phyloP scores from a whole-genome alignment of 2,888 invertebrate genomes.

The Agrotis clavis region DNA sequence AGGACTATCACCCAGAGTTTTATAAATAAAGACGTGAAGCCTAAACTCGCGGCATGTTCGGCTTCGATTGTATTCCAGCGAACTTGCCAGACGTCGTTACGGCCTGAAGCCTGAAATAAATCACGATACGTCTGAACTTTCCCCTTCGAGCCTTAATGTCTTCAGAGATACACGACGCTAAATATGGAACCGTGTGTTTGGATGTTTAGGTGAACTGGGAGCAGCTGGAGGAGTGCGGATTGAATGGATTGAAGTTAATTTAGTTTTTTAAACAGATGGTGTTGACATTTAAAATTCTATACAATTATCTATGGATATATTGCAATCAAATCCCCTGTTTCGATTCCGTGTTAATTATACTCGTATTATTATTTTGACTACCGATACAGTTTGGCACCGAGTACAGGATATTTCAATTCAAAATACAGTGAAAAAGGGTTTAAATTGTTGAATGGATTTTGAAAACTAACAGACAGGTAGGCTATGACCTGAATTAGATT shows the following conservation, averaged over 20 bases:
- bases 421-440: no score
- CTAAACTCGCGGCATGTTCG: not conserved
- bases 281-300: not conserved
- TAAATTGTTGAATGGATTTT: no score
- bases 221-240: not conserved
- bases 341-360: no score
- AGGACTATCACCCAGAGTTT: not conserved
- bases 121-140: constrained; percentile 56
- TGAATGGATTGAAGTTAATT: not conserved
- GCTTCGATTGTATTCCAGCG: constrained; percentile 46
- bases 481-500: no score
- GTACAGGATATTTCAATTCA: no score
- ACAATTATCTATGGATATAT: no score
- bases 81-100: constrained; percentile 59
- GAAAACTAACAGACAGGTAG: no score
- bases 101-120: constrained; percentile 45
- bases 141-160: constrained; percentile 47
- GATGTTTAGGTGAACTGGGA: not conserved
- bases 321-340: no score
- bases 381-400: no score
- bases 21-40: not conserved
- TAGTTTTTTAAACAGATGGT: not conserved
- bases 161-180: constrained; percentile 23
- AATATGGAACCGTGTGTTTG: not conserved
- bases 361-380: no score